Evolutionary conservation across 1,140 invertebrate species (phyloP).

Genomic region (Heliconius eleuchia): DNA sequence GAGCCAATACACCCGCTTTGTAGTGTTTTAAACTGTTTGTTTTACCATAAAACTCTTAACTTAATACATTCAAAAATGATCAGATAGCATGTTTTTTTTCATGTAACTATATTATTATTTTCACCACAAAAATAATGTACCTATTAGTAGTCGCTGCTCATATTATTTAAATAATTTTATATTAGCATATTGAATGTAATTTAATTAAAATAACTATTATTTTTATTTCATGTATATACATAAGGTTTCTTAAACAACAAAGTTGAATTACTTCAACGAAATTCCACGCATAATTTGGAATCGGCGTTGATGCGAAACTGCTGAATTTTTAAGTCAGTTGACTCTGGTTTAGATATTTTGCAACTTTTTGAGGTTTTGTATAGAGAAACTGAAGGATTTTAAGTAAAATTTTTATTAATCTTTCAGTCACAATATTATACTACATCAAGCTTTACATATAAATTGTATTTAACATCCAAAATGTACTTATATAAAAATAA

Average conservation of each 20-base stretch:
- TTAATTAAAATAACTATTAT: background rate
- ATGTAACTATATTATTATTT: background rate
- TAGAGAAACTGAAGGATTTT: too few species aligned
- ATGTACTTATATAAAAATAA: too few species aligned
- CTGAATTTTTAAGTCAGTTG: conserved; percentile 19
- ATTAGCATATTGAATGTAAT: too few species aligned
- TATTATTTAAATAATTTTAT: too few species aligned
- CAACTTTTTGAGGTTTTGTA: background rate
- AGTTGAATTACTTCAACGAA: conserved; percentile 28
- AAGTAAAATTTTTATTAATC: too few species aligned
- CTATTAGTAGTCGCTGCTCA: background rate
- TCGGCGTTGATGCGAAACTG: conserved; percentile 22
- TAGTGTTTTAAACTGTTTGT: conserved; percentile 80
- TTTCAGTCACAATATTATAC: too few species aligned
- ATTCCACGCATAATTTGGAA: conserved; percentile 33
- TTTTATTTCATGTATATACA: conserved; percentile 19
- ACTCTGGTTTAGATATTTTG: background rate
- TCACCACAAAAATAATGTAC: background rate
- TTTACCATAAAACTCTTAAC: conserved; percentile 75
- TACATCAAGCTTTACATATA: too few species aligned
- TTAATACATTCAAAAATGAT: conserved; percentile 42
- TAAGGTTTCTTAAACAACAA: conserved; percentile 34
- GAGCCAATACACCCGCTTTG: conserved; percentile 67
- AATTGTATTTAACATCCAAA: too few species aligned
- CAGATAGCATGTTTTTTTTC: conserved; percentile 23